Evolutionary conservation across 1,140 invertebrate species (phyloP).

Genomic region (Microplitis mediator): DNA sequence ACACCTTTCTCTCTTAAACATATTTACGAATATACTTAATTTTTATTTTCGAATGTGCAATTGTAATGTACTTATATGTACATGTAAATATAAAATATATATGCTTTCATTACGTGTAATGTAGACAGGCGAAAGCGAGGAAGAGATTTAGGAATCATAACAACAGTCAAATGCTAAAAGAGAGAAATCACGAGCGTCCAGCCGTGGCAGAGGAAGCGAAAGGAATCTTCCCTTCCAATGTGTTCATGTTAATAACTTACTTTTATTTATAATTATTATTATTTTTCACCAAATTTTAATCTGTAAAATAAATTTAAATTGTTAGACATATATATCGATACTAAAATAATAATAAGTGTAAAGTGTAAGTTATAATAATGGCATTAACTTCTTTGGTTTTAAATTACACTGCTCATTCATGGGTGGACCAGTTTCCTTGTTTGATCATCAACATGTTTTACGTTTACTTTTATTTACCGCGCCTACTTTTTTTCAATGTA

Average conservation of each 20-base stretch:
- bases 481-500: slow-evolving; percentile 6
- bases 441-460: neutral
- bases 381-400: neutral
- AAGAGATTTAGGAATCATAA: neutral
- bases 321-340: no score
- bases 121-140: neutral
- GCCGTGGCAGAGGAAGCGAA: neutral
- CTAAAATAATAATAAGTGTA: neutral
- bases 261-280: neutral
- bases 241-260: no score
- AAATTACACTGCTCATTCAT: neutral
- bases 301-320: neutral
- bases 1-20: slow-evolving; percentile 9
- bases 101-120: neutral
- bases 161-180: neutral
- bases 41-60: neutral
- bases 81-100: neutral
- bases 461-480: neutral
- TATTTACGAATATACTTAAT: neutral
- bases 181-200: neutral
- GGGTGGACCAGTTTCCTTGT: slow-evolving; percentile 3
- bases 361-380: neutral
- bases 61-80: slow-evolving; percentile 5
- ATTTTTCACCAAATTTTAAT: neutral
- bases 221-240: neutral